Conservation (phyloP, 2,113 vertebrate genomes). For the Shinisaurus crocodilurus region DNA sequence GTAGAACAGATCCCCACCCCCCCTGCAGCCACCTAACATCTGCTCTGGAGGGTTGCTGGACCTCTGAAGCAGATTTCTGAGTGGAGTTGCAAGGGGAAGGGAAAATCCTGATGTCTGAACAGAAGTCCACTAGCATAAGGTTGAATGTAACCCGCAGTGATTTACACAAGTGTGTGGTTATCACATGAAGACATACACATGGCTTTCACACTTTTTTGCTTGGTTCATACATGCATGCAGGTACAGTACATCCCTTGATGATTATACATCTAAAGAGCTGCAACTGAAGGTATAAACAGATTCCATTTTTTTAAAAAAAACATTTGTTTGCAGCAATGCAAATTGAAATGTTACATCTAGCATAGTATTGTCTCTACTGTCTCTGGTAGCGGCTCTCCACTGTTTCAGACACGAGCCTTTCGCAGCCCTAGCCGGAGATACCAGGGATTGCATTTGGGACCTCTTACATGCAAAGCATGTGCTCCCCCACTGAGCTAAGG, state of each 20-base stretch:
- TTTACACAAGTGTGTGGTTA: background rate
- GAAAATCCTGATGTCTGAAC: no score
- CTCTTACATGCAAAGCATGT: background rate
- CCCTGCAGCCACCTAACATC: no score
- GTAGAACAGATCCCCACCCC: no score
- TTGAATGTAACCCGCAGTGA: no score
- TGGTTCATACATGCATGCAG: background rate
- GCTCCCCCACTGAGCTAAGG: background rate
- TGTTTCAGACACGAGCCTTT: background rate
- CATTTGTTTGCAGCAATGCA: background rate
- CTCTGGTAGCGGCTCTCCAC: background rate
- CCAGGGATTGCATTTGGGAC: background rate
- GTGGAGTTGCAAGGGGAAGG: no score
- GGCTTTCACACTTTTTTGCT: no score
- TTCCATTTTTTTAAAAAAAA: no score
- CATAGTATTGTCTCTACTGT: background rate
- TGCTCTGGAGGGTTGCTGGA: no score
- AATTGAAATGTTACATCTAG: background rate
- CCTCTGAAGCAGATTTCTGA: no score
- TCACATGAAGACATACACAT: background rate
- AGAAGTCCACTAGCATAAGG: no score
- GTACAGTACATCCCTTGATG: background rate
- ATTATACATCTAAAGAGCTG: background rate
- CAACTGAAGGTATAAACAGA: background rate
- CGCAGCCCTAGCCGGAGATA: background rate